Evolutionary conservation across 2,888 invertebrate species (phyloP).

Genomic region (Nebria salina): DNA sequence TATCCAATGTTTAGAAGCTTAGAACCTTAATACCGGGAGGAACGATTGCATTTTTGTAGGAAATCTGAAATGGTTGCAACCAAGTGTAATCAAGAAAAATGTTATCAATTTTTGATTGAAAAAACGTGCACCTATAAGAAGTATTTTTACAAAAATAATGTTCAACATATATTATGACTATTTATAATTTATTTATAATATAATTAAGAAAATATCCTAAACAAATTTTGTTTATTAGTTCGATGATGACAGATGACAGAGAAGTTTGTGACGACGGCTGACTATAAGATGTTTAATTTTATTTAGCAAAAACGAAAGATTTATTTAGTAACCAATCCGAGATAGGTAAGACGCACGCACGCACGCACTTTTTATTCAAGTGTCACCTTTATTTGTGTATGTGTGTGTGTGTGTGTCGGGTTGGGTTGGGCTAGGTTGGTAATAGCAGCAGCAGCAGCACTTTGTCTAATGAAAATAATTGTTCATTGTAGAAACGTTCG

Average conservation of each 20-base stretch:
- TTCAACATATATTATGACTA: slow-evolving; percentile 33
- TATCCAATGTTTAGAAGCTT: too few species aligned
- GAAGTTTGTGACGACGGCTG: slow-evolving; percentile 57
- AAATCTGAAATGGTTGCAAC: neutral
- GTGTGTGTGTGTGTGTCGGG: neutral
- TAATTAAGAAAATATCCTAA: slow-evolving; percentile 31
- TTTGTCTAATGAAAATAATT: too few species aligned
- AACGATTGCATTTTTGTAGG: neutral
- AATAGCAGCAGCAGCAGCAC: too few species aligned
- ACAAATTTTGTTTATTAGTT: slow-evolving; percentile 49
- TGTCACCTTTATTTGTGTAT: neutral
- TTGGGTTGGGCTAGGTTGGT: too few species aligned
- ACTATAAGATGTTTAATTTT: slow-evolving; percentile 54
- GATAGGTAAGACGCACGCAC: neutral
- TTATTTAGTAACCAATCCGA: slow-evolving; percentile 32
- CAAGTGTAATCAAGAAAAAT: neutral
- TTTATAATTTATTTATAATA: neutral
- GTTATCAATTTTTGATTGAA: neutral
- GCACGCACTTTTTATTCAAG: neutral
- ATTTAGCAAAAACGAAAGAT: slow-evolving; percentile 57
- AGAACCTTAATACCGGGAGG: too few species aligned
- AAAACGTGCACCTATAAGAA: slow-evolving; percentile 27
- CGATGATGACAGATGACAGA: neutral
- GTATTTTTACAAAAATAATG: slow-evolving; percentile 12
- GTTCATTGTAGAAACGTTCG: too few species aligned